Conservation (phyloP, 1,140 invertebrate species). For the Hypsibius dujardini region DNA sequence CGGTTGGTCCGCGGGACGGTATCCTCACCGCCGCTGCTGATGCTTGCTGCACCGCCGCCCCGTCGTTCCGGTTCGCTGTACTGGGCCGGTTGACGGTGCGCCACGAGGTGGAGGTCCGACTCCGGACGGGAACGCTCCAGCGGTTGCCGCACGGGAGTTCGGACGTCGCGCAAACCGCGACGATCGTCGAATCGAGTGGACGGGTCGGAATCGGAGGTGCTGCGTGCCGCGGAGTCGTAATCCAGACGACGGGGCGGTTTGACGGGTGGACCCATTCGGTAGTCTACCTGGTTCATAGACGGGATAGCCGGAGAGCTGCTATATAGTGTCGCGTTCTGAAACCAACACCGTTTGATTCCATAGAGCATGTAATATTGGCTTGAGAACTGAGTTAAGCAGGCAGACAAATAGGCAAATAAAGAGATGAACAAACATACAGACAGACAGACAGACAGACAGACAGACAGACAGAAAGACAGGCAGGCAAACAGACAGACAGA, state of each 20-base stretch:
- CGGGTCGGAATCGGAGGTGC: not conserved
- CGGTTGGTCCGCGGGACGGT: not conserved
- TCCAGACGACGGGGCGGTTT: not conserved
- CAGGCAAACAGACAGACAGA: no score
- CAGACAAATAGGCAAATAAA: not conserved
- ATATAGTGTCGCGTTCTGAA: not conserved
- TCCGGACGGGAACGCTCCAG: not conserved
- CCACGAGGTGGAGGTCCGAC: not conserved
- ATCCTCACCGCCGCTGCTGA: conserved; percentile 3
- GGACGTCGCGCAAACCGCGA: not conserved
- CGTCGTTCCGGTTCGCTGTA: not conserved
- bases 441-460: not conserved
- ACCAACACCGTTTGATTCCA: not conserved
- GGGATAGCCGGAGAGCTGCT: not conserved
- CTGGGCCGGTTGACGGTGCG: not conserved
- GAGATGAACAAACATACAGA: not conserved
- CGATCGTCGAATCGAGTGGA: no score
- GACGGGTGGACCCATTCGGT: not conserved
- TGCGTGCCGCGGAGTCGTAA: not conserved
- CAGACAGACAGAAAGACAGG: not conserved
- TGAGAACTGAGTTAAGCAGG: not conserved
- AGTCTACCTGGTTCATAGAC: not conserved
- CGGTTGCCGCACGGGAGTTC: not conserved
- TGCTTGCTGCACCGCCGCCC: not conserved
- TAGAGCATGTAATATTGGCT: no score